These are phyloP conservation scores for Apolygus lucorum DNA, from an alignment of 1,140 invertebrate species.

Conservation along the genomic window DNA sequence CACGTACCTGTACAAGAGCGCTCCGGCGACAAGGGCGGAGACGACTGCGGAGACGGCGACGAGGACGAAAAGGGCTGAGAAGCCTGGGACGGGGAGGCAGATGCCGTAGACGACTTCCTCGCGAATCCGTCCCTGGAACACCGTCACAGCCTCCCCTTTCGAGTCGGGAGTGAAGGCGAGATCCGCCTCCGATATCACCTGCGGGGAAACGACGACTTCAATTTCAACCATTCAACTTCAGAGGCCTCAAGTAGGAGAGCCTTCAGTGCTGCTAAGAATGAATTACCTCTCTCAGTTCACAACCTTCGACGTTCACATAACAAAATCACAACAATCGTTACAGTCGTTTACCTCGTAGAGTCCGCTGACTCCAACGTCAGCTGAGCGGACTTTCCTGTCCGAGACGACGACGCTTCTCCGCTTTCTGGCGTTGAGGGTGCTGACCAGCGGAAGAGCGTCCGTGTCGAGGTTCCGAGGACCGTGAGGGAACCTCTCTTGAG, in stretches of 20 bases:
- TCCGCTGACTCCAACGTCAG: conserved; percentile 75
- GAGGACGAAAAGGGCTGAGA: conserved; percentile 77
- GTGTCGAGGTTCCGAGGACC: conserved; percentile 63
- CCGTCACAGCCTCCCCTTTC: conserved; percentile 67
- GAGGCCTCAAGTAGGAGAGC: no score
- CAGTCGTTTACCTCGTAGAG: conserved; percentile 74
- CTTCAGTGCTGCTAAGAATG: no score
- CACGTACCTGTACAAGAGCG: conserved; percentile 51
- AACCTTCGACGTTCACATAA: no score
- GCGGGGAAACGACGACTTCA: no score
- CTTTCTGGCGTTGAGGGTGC: conserved; percentile 39
- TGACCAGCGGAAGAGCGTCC: conserved; percentile 35
- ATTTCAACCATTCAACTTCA: no score
- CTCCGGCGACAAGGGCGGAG: conserved; percentile 66
- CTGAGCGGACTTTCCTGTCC: conserved; percentile 63
- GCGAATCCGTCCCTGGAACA: conserved; percentile 63
- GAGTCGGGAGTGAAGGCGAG: conserved; percentile 78
- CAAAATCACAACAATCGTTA: no score
- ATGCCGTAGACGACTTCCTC: conserved; percentile 69
- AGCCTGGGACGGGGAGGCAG: conserved; percentile 78
- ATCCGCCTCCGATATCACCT: conserved; percentile 87
- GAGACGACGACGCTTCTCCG: conserved; percentile 58
- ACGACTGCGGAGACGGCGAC: conserved; percentile 75
- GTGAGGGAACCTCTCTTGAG: conserved; percentile 67
- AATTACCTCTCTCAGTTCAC: no score